Evolutionary conservation across 2,113 vertebrate genomes (phyloP).

Genomic region (Callopanchax toddi): DNA sequence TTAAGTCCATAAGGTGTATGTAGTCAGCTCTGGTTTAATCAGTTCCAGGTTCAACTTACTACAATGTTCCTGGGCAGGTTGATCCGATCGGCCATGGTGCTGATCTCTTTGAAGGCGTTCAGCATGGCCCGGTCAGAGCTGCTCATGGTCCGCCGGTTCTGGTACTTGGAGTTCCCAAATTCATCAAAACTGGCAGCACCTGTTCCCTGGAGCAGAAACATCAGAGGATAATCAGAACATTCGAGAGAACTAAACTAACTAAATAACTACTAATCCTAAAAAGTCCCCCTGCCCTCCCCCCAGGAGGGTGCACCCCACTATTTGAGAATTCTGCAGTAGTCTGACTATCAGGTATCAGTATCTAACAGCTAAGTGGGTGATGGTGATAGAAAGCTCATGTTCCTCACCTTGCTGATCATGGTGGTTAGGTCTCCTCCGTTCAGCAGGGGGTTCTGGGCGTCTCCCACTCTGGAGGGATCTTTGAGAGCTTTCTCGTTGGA

Average conservation of each 20-base stretch:
- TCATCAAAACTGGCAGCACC: conserved; percentile 98
- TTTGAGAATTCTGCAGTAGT: no score
- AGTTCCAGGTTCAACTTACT: conserved; percentile 75
- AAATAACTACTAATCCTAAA: no score
- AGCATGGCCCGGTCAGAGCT: conserved; percentile 98
- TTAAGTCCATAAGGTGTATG: no score
- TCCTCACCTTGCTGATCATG: conserved; percentile 91
- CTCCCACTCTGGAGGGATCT: conserved; percentile 98
- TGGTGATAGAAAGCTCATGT: neutral
- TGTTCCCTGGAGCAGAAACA: conserved; percentile 83
- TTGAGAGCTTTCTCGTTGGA: conserved; percentile 99
- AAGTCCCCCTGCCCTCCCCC: no score
- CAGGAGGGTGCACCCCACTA: no score
- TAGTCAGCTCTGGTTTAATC: neutral
- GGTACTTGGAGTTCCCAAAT: conserved; percentile 98
- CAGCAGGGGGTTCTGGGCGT: conserved; percentile 95
- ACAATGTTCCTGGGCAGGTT: conserved; percentile 98
- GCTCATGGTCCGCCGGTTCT: conserved; percentile 98
- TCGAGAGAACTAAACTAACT: no score
- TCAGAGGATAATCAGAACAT: neutral
- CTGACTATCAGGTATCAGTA: neutral
- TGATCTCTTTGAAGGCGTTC: conserved; percentile 98
- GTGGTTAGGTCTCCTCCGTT: conserved; percentile 96
- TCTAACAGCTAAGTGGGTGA: neutral
- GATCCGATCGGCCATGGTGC: conserved; percentile 98